Conservation (phyloP, 2,888 invertebrate genomes). For the Drosophila emarginata region DNA sequence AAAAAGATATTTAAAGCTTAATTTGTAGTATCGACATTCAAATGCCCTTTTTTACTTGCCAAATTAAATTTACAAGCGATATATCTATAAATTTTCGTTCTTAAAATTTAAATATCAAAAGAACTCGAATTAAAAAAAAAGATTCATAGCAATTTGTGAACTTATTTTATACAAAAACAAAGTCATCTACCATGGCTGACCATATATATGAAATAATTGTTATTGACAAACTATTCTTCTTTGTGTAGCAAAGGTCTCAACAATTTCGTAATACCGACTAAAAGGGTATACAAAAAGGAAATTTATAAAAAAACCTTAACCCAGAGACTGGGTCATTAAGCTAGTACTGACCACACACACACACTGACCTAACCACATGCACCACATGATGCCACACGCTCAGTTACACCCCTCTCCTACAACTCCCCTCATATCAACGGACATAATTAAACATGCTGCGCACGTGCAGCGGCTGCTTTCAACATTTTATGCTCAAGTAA, state of each 20-base stretch:
- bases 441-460: conserved; percentile 74
- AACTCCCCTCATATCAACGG: conserved; percentile 20
- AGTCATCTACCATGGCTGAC: too few species aligned
- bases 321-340: conserved; percentile 42
- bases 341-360: conserved; percentile 39
- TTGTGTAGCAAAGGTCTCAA: background rate
- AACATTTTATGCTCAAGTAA: conserved; percentile 66
- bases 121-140: too few species aligned
- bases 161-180: too few species aligned
- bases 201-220: too few species aligned
- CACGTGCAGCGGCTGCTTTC: conserved; percentile 73
- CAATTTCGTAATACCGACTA: background rate
- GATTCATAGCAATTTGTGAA: too few species aligned
- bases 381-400: conserved; percentile 50
- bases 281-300: background rate
- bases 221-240: too few species aligned
- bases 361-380: conserved; percentile 30
- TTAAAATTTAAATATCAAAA: too few species aligned
- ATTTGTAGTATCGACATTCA: background rate
- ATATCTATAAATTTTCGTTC: too few species aligned
- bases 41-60: background rate
- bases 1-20: background rate
- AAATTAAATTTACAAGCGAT: too few species aligned
- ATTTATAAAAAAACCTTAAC: conserved; percentile 32
- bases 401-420: conserved; percentile 11